A percentile compares a stretch with the other conserved stretches of the same genome.
These are phyloP conservation scores for Blastobasis lacticolella DNA, from an alignment of 2,888 invertebrate genomes.

Conservation along the genomic window DNA sequence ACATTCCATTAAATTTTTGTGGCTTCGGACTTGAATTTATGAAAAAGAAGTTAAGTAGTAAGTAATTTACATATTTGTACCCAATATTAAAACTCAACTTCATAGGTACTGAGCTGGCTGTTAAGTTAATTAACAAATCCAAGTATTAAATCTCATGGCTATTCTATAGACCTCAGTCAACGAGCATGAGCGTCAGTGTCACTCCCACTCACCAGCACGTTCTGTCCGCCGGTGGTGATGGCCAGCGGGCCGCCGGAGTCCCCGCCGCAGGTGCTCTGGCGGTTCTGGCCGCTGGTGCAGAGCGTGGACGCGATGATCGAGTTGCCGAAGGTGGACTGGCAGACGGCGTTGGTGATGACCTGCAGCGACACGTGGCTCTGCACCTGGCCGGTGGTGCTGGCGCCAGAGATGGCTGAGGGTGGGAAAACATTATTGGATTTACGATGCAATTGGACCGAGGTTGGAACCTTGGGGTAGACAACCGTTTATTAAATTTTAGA, in stretches of 20 bases:
- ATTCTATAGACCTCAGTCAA: not conserved
- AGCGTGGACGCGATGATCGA: constrained; percentile 9
- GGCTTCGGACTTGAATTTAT: too few relatives aligned
- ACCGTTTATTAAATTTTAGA: too few relatives aligned
- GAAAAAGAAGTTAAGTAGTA: too few relatives aligned
- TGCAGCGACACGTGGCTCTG: constrained; percentile 36
- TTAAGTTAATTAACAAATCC: not conserved
- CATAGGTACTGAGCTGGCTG: too few relatives aligned
- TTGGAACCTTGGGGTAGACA: constrained; percentile 1
- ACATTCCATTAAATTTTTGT: too few relatives aligned
- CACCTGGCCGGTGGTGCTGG: constrained; percentile 17
- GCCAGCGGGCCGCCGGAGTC: constrained; percentile 16
- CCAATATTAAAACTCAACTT: too few relatives aligned
- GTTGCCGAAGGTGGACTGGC: constrained; percentile 2
- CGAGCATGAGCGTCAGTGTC: too few relatives aligned
- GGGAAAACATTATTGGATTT: not conserved
- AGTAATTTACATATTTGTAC: too few relatives aligned
- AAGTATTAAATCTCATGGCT: not conserved
- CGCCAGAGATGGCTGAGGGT: not conserved
- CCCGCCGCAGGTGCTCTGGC: constrained; percentile 11
- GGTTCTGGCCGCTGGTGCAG: constrained; percentile 6
- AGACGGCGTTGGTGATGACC: constrained; percentile 17
- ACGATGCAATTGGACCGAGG: not conserved
- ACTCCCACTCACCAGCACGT: constrained; percentile 9
- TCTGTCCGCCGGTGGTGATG: not conserved